Evolutionary conservation across 2,888 invertebrate species (phyloP).

Genomic region (Cheilosia vernalis): DNA sequence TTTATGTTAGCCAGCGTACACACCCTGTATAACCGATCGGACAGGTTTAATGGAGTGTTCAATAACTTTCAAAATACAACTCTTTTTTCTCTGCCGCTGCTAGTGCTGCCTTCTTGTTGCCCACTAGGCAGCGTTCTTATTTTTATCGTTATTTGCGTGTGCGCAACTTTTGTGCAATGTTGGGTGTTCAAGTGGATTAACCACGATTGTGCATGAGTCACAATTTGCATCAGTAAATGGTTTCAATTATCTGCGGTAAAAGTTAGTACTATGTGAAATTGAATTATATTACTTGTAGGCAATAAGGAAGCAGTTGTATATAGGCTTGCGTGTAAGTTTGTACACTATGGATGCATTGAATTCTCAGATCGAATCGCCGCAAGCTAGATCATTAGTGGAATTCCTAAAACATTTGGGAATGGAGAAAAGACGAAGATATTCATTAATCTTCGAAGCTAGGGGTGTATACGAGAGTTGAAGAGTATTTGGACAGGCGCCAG

Average conservation of each 20-base stretch:
- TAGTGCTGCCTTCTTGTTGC: neutral
- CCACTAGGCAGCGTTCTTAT: conserved; percentile 10
- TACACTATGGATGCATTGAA: neutral
- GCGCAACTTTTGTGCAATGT: conserved; percentile 40
- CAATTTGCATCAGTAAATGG: conserved; percentile 65
- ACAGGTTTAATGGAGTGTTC: conserved; percentile 75
- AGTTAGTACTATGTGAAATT: conserved; percentile 4
- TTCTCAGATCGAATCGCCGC: neutral
- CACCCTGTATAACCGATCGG: conserved; percentile 64
- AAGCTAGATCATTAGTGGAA: neutral
- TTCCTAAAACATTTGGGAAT: neutral
- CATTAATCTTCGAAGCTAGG: conserved; percentile 1
- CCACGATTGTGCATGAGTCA: conserved; percentile 66
- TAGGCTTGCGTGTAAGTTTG: neutral
- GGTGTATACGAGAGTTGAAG: too few relatives aligned
- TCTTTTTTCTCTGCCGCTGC: conserved; percentile 26
- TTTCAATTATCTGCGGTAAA: conserved; percentile 52
- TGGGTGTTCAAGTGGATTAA: conserved; percentile 61
- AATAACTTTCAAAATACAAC: conserved; percentile 74
- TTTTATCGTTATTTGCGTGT: conserved; percentile 26
- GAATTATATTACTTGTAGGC: neutral
- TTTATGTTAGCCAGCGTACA: conserved; percentile 60
- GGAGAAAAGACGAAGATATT: neutral
- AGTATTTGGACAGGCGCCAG: too few relatives aligned
- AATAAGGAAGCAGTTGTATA: conserved; percentile 32